A percentile compares a stretch with the other conserved stretches of the same genome.
Evolutionary conservation across 2,888 invertebrate genomes (phyloP).

Genomic region (Dendrolimus houi): DNA sequence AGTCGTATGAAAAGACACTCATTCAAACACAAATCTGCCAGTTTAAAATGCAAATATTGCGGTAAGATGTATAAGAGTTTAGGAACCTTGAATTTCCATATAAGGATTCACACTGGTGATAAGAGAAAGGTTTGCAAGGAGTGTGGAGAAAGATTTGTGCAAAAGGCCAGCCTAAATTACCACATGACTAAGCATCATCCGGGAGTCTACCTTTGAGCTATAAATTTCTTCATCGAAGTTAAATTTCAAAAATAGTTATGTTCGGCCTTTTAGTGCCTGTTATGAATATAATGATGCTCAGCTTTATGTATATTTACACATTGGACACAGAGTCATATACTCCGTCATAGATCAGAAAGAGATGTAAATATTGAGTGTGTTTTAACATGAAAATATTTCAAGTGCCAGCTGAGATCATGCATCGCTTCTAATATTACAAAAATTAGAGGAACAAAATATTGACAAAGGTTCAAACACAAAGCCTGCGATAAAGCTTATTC

Average conservation of each 20-base stretch:
- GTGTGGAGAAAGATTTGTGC: constrained; percentile 24
- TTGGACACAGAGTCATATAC: too few species aligned
- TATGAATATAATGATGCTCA: too few species aligned
- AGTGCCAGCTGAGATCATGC: too few species aligned
- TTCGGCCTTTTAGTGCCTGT: too few species aligned
- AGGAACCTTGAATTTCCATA: constrained; percentile 12
- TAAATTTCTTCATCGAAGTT: too few species aligned
- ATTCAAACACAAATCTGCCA: constrained; percentile 19
- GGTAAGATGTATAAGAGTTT: constrained; percentile 24
- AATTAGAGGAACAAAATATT: neutral
- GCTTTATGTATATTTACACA: too few species aligned
- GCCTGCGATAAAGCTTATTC: constrained; percentile 7
- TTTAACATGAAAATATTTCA: too few species aligned
- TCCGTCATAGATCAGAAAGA: too few species aligned
- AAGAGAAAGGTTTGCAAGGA: constrained; percentile 14
- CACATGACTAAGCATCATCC: constrained; percentile 21
- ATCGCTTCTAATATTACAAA: neutral
- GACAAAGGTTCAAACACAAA: constrained; percentile 1
- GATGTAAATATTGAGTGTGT: too few species aligned
- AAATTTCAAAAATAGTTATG: too few species aligned
- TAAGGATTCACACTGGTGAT: constrained; percentile 19
- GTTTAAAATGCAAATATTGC: constrained; percentile 27
- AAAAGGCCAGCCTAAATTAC: constrained; percentile 24
- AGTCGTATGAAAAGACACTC: constrained; percentile 9
- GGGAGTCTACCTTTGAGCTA: neutral